Conservation (phyloP, 1,140 invertebrate species). For the Lordiphosa stackelbergi region DNA sequence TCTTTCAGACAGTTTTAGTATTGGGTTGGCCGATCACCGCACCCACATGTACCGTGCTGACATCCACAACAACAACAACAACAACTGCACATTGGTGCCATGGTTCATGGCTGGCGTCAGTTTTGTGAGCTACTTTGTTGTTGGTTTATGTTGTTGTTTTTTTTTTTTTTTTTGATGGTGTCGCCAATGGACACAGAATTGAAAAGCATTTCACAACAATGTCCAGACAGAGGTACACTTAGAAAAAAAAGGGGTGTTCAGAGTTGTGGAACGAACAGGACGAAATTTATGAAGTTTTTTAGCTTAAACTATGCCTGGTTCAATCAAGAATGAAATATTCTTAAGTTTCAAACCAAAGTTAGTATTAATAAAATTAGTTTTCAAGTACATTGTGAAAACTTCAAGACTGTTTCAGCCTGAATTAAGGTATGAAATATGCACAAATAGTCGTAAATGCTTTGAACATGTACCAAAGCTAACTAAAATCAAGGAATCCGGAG, state of each 20-base stretch:
- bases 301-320: no score
- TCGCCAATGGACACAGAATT: slow-evolving; percentile 68
- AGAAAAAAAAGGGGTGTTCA: neutral
- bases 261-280: no score
- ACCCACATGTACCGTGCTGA: slow-evolving; percentile 62
- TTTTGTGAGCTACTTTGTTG: slow-evolving; percentile 34
- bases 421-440: no score
- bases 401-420: no score
- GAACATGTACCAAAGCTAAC: no score
- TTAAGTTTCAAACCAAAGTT: no score
- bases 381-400: no score
- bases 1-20: slow-evolving; percentile 3
- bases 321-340: no score
- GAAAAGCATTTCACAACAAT: slow-evolving; percentile 72
- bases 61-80: slow-evolving; percentile 4
- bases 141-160: slow-evolving; percentile 18
- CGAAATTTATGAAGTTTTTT: no score
- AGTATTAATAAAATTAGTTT: no score
- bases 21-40: slow-evolving; percentile 58
- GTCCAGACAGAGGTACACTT: slow-evolving; percentile 34
- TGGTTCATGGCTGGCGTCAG: slow-evolving; percentile 21
- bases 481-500: no score
- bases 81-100: slow-evolving; percentile 30
- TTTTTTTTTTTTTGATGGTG: slow-evolving; percentile 59
- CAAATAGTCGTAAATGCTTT: no score